Evolutionary conservation across 2,888 invertebrate genomes (phyloP), one percentile per base, ranked within the genome.

Genomic region (Mesochorus sp.): DNA sequence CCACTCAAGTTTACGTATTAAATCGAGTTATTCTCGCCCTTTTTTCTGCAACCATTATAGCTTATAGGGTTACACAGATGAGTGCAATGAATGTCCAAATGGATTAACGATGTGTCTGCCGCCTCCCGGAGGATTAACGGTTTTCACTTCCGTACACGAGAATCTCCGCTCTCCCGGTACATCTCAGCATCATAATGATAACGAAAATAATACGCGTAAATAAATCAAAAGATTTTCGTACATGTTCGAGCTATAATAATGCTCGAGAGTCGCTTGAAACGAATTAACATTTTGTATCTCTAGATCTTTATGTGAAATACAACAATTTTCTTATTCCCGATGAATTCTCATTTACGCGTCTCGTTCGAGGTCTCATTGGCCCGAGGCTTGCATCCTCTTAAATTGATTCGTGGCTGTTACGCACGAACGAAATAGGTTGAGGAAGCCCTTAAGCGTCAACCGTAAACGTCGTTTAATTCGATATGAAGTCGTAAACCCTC

Each of bases 381-480:
- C 55, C 28, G 21, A 12, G 62, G 57, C 24, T 62, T 57, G 42
- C 24, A 47, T 26, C 34, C 31, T 26, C 44, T 47, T 47, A 61
- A 79, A 75, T 78, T 59, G 61, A 61, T 68, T 68, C 68, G 57
- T 44, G 37, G 21, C 53, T 59, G 49, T 31, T 17, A 51, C 47
- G 24, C 47, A 5, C 19, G 47, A 10, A 34, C n/a, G 55, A 42
- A 26, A 53, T 64, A 24, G 34, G 42, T 51, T 28, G 55, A 21
- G 39, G 55, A 10, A 42, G 62, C 68, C 73, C 77, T 68, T 64
- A 49, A 78, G 73, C 73, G 68, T 68, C 57, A 68, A 81, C 81
- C 81, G 79, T 82, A 83, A 85, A 81, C 76, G 79, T 80, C 81
- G 81, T 82, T 83, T 83, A 84, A 84, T 85, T 83, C 81, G 79